Base-by-base conservation (phyloP, 2,113 vertebrate genomes). In the Dendropsophus ebraccatus region DNA sequence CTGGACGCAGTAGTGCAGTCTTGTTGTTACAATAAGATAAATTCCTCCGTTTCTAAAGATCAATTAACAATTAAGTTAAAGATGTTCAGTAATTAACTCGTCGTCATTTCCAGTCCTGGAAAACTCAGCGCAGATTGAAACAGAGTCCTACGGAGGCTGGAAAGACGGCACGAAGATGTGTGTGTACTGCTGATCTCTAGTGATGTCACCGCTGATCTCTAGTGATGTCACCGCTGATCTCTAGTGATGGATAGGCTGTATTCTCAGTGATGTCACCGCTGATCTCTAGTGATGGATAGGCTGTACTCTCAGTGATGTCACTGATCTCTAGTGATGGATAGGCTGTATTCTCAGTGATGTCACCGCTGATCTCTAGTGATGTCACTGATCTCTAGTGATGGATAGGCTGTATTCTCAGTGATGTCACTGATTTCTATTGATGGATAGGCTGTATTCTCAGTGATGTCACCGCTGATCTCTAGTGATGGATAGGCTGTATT, bases 81-180 rank as follows among this genome's bases (percentile, higher is more conserved):
- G 75, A 41, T 8, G 12, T 74, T 28, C 45, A 77, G 74, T 77
- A 77, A 77, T 77, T 52, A 54, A 52, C 10, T 16, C 11, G 49
- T 32, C 30, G 49, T 32, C 47, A 77, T 77, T 32, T 77, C 73
- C 47, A 28, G 50, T 76, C 74, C 74, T 49, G 47, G 74, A 52
- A 77, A 25, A 77, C 28, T 77, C n/a, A 32, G 28, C 49, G 28
- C 47, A 21, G 47, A 77, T 19, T 17, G 16, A 1, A 16, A 37
- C 17, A 72, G 41, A 72, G 69, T 72, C 17, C 62, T 41, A 72
- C 32, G 23, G 35, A 21, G 9, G 7, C 5, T 72, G 69, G 19
- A 41, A 37, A 30, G 7, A 67, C 13, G 62, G 25, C 62, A 67
- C 17, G n/a, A 32, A 67, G 32, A 32, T 16, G 25, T 14, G 25